Conservation (phyloP, 2,797 vertebrate genomes). For the Acridotheres tristis region DNA sequence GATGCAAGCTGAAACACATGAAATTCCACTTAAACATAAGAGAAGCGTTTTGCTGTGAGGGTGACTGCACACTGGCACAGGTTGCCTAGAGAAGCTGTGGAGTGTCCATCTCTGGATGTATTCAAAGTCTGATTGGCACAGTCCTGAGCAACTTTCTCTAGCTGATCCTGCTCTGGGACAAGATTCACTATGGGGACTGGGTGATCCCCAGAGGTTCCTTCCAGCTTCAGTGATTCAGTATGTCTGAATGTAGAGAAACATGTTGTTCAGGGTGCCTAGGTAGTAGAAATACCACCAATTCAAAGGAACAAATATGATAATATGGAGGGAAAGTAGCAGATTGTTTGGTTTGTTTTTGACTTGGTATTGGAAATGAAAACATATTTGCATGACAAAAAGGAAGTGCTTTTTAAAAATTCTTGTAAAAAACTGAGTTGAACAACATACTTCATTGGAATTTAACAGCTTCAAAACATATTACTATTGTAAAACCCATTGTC, state of each 20-base stretch:
- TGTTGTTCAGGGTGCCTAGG: not conserved
- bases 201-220: not conserved
- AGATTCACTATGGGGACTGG: fast-evolving
- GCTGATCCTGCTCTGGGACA: not conserved
- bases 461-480: not conserved
- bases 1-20: not conserved
- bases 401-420: not conserved
- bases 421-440: not conserved
- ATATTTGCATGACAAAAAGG: not conserved
- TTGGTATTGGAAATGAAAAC: not conserved
- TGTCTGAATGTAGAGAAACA: not conserved
- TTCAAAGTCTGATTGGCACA: not conserved
- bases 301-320: not conserved
- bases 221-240: not conserved
- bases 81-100: not conserved
- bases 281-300: not conserved
- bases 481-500: not conserved
- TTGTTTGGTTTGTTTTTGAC: not conserved
- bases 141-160: not conserved
- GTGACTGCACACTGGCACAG: not conserved
- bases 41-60: not conserved
- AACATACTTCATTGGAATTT: not conserved
- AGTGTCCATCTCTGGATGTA: not conserved
- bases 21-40: not conserved
- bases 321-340: not conserved